A percentile compares a stretch with the other conserved stretches of the same genome.
Conservation (phyloP, 2,797 vertebrate species). For the Siniperca obscura region DNA sequence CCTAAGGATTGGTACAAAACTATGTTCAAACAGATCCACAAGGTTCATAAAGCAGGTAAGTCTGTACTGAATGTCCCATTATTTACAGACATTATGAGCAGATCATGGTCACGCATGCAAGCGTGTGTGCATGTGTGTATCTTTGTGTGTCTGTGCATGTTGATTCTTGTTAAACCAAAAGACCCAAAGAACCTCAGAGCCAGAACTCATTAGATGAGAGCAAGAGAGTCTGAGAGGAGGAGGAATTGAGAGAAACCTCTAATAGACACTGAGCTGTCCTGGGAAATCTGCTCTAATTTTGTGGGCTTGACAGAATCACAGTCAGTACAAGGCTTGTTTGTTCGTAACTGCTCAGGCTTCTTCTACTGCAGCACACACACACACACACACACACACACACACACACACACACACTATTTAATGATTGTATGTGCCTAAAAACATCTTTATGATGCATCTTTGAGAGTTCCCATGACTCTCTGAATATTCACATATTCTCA, state of each 20-base stretch:
- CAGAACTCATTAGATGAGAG: constrained; percentile 76
- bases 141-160: constrained; percentile 41
- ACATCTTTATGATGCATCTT: constrained; percentile 29
- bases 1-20: constrained; percentile 99
- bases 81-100: constrained; percentile 10
- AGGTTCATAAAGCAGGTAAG: constrained; percentile 97
- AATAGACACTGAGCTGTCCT: constrained; percentile 68
- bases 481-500: constrained; percentile 22
- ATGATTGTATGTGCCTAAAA: constrained; percentile 8
- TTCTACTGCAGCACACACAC: constrained; percentile 38
- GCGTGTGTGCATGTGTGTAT: constrained; percentile 20
- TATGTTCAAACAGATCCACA: constrained; percentile 99
- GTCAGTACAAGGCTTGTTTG: constrained; percentile 74
- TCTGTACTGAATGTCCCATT: background rate
- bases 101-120: constrained; percentile 33
- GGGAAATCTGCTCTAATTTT: constrained; percentile 75
- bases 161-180: constrained; percentile 59
- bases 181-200: constrained; percentile 57
- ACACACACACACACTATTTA: constrained; percentile 4
- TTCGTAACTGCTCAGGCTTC: constrained; percentile 60
- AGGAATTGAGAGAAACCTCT: constrained; percentile 61
- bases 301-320: constrained; percentile 61
- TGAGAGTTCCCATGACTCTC: background rate
- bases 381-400: constrained; percentile 8
- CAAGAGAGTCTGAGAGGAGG: constrained; percentile 52